Evolutionary conservation across 2,888 invertebrate genomes (phyloP).

Genomic region (Pseudococcus longispinus): DNA sequence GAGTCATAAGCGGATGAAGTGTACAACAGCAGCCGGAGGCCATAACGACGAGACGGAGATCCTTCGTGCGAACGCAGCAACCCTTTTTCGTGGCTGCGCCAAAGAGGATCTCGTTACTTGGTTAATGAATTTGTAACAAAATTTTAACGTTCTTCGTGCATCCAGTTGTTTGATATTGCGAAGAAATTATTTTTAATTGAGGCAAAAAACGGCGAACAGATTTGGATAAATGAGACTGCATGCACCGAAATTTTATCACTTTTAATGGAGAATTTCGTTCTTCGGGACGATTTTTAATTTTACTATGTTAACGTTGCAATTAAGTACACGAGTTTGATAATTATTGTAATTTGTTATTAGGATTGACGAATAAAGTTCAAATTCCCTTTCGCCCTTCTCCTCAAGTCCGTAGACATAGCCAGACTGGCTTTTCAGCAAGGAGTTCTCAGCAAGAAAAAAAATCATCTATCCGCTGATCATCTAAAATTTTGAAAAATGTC

Average conservation of each 20-base stretch:
- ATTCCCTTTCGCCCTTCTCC: no score
- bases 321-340: not conserved
- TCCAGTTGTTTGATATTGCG: conserved; percentile 8
- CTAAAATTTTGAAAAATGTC: no score
- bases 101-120: conserved; percentile 38
- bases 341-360: not conserved
- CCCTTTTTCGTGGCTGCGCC: conserved; percentile 11
- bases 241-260: not conserved
- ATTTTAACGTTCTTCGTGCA: conserved; percentile 29
- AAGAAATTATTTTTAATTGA: conserved; percentile 41
- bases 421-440: no score
- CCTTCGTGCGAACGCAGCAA: not conserved
- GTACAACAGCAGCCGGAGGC: conserved; percentile 12
- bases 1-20: conserved; percentile 27
- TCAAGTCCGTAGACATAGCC: no score
- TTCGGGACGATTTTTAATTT: not conserved
- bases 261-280: not conserved
- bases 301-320: not conserved
- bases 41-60: conserved; percentile 19
- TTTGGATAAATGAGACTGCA: not conserved
- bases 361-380: not conserved
- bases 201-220: conserved; percentile 8
- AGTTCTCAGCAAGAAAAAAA: no score
- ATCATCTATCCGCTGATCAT: no score
- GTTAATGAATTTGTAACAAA: conserved; percentile 42